Base-by-base conservation (phyloP, 2,888 invertebrate species). In the Cheiracanthium punctorium region DNA sequence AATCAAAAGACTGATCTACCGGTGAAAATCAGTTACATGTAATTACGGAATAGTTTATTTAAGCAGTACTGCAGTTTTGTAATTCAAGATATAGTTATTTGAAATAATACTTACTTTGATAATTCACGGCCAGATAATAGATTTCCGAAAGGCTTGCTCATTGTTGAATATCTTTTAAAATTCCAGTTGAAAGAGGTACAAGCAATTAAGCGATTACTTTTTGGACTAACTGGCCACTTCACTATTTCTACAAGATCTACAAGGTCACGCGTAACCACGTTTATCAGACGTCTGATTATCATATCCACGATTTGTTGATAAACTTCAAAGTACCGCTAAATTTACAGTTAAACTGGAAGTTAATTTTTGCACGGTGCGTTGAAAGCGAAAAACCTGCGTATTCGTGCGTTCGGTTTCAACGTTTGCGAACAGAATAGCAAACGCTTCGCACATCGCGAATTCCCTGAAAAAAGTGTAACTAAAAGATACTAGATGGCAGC, bases 121-220 rank as follows among this genome's bases (percentile, higher is more conserved):
- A 77, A 58, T 14, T 84, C 77, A 65, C 73, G 65, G 0, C 82
- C 82, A 37, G 77, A 72, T 30, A 84, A 76, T 65, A 84, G 72
- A 33, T 77, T 73, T 10, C 41, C 72, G n/a, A 29, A 52, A 14
- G 29, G n/a, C 2, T 10, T 7, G 58, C 69, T n/a, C 82, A 82
- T 82, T n/a, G 14, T 76, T 41, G 5, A 1, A 4, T 17, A 17
- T 12, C 33, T 41, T 69, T 33, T 33, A 29, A 52, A 17, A 4
- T 10, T 8, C 14, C 30, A 41, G 14, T 58, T 37, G 2, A 58
- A 24, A 52, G 28, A 24, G 4, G 29, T 17, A 12, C 20, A 24
- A 58, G 24, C 2, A 7, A 24, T 24, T 24, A 58, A 24, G 12
- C 12, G 20, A 5, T 24, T 4, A 4, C 24, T 58, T 24, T 20